Evolutionary conservation across 2,113 vertebrate genomes (phyloP).

Genomic region (Rhinichthys klamathensis): DNA sequence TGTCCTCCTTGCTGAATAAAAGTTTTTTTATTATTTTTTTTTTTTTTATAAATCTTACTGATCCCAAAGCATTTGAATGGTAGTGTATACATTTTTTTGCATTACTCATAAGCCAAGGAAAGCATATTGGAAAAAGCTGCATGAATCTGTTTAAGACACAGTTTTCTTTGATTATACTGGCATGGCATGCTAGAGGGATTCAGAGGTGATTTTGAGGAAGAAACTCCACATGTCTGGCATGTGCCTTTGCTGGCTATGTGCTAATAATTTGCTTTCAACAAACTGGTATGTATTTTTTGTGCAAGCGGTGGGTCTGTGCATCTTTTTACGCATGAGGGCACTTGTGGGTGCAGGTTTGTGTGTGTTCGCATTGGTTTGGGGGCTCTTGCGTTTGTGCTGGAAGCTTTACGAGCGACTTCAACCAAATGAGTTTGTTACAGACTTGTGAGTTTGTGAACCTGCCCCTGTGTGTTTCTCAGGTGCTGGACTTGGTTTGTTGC

Average conservation of each 20-base stretch:
- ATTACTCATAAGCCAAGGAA: constrained; percentile 9
- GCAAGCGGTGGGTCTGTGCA: neutral
- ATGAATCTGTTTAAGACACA: constrained; percentile 29
- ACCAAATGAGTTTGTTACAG: constrained; percentile 26
- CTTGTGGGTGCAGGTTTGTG: constrained; percentile 6
- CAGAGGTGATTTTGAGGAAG: constrained; percentile 28
- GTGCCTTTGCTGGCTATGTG: constrained; percentile 8
- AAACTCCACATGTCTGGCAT: constrained; percentile 33
- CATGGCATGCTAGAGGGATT: constrained; percentile 46
- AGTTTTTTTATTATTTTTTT: too few species aligned
- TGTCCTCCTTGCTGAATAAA: neutral
- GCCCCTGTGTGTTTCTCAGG: constrained; percentile 85
- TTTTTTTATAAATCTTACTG: neutral
- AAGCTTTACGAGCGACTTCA: neutral
- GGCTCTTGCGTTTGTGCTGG: constrained; percentile 45
- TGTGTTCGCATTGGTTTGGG: constrained; percentile 31
- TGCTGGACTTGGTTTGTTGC: constrained; percentile 93
- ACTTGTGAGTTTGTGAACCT: constrained; percentile 61
- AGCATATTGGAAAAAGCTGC: constrained; percentile 22
- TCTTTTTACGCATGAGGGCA: neutral
- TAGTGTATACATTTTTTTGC: neutral
- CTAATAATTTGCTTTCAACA: constrained; percentile 10
- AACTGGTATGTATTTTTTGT: neutral
- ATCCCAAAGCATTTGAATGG: neutral
- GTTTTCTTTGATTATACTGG: constrained; percentile 25